A percentile compares a stretch with the other conserved stretches of the same genome.
Conservation (phyloP, 53 echinoderm and acorn worm genomes). For the Crossaster papposus region DNA sequence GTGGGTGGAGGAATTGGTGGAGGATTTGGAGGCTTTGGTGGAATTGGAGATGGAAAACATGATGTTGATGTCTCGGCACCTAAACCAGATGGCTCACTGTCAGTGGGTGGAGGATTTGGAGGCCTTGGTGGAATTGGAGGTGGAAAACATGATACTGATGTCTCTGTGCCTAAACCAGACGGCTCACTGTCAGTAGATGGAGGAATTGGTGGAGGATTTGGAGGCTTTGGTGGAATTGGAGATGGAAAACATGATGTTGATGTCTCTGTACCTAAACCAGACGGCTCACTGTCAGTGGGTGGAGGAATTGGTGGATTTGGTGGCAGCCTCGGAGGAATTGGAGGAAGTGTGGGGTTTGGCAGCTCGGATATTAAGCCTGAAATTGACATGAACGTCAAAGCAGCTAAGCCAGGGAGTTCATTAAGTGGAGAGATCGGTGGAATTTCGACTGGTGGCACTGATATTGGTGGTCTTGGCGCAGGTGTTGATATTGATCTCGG, state of each 20-base stretch:
- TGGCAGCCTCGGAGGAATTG: background rate
- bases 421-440: slow-evolving; percentile 32
- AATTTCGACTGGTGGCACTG: slow-evolving; percentile 8
- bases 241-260: background rate
- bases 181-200: slow-evolving; percentile 56
- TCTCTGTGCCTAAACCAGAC: too few species aligned
- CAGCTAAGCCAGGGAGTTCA: slow-evolving; percentile 40
- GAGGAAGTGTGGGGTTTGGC: slow-evolving; percentile 12
- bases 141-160: too few species aligned
- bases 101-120: slow-evolving; percentile 7
- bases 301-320: slow-evolving; percentile 35
- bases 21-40: slow-evolving; percentile 46
- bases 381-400: slow-evolving; percentile 43
- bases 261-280: background rate
- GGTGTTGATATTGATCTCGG: slow-evolving; percentile 22
- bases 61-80: slow-evolving; percentile 7
- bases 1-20: slow-evolving; percentile 44
- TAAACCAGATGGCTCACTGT: slow-evolving; percentile 31
- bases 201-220: background rate
- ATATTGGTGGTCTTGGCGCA: slow-evolving; percentile 41
- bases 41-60: slow-evolving; percentile 33
- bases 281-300: slow-evolving; percentile 34
- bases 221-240: slow-evolving; percentile 39
- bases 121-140: slow-evolving; percentile 27
- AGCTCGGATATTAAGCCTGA: slow-evolving; percentile 38